These are phyloP conservation scores for Idaea aversata DNA, from an alignment of 2,888 invertebrate genomes.

Conservation along the genomic window DNA sequence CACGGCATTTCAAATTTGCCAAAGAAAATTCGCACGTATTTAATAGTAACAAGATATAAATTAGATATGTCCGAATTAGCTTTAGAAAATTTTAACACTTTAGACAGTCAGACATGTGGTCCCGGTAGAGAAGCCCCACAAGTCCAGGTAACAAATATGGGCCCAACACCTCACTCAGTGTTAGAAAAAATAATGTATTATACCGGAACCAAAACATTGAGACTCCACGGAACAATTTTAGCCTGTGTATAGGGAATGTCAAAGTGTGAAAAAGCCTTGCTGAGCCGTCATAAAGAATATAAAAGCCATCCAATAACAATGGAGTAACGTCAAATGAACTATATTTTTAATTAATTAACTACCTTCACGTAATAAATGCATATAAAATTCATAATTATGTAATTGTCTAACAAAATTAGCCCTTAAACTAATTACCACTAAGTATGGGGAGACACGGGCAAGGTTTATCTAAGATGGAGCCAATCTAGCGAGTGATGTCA, in stretches of 20 bases:
- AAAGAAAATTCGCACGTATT: background rate
- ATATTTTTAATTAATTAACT: conserved; percentile 37
- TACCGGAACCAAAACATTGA: too few relatives aligned
- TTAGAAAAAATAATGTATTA: too few relatives aligned
- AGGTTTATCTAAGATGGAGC: too few relatives aligned
- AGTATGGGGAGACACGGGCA: background rate
- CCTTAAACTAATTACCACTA: conserved; percentile 16
- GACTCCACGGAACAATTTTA: too few relatives aligned
- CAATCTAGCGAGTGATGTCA: too few relatives aligned
- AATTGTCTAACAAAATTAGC: conserved; percentile 31
- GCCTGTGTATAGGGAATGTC: too few relatives aligned
- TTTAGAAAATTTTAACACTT: too few relatives aligned
- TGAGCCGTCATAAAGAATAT: background rate
- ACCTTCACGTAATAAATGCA: conserved; percentile 48
- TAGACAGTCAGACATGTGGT: too few relatives aligned
- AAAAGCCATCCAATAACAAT: conserved; percentile 53
- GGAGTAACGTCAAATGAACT: conserved; percentile 49
- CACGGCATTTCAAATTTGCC: too few relatives aligned
- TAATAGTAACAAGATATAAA: background rate
- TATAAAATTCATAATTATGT: conserved; percentile 54
- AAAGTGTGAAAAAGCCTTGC: background rate
- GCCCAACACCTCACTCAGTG: too few relatives aligned
- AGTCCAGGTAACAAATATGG: too few relatives aligned
- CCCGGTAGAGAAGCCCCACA: too few relatives aligned
- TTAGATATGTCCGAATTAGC: background rate